Conservation (phyloP, 2,888 invertebrate species). For the Drosophila stalkeri region DNA sequence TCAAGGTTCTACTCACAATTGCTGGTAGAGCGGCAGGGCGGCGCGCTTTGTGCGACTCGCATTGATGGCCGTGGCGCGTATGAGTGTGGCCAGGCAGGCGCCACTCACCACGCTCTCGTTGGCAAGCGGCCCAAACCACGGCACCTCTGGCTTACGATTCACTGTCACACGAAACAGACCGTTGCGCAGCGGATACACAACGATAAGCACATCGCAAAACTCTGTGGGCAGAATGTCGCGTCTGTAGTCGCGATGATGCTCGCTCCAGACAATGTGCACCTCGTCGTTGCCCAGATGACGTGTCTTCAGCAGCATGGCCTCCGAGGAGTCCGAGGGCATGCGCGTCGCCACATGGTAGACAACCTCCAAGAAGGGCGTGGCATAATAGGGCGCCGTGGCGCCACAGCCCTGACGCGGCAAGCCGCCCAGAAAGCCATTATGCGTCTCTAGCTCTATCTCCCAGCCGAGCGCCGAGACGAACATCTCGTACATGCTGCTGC, state of each 20-base stretch:
- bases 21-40: slow-evolving; percentile 95
- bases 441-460: slow-evolving; percentile 95
- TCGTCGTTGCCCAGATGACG: slow-evolving; percentile 99
- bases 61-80: slow-evolving; percentile 95
- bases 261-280: slow-evolving; percentile 99
- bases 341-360: slow-evolving; percentile 99
- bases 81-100: slow-evolving; percentile 91
- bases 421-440: slow-evolving; percentile 98
- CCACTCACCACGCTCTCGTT: slow-evolving; percentile 91
- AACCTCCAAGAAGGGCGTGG: slow-evolving; percentile 95
- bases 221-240: slow-evolving; percentile 99
- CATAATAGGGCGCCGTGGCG: slow-evolving; percentile 96
- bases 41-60: slow-evolving; percentile 96
- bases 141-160: slow-evolving; percentile 93
- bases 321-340: slow-evolving; percentile 96
- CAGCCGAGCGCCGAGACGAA: slow-evolving; percentile 89
- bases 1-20: slow-evolving; percentile 89
- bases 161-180: slow-evolving; percentile 95
- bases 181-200: slow-evolving; percentile 96
- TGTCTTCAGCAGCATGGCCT: slow-evolving; percentile 95
- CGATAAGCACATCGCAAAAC: slow-evolving; percentile 99
- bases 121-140: slow-evolving; percentile 98
- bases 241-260: slow-evolving; percentile 97
- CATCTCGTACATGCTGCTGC: slow-evolving; percentile 96
- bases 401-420: slow-evolving; percentile 95